Conservation (phyloP, 2,888 invertebrate species). For the Brachyptera putata region DNA sequence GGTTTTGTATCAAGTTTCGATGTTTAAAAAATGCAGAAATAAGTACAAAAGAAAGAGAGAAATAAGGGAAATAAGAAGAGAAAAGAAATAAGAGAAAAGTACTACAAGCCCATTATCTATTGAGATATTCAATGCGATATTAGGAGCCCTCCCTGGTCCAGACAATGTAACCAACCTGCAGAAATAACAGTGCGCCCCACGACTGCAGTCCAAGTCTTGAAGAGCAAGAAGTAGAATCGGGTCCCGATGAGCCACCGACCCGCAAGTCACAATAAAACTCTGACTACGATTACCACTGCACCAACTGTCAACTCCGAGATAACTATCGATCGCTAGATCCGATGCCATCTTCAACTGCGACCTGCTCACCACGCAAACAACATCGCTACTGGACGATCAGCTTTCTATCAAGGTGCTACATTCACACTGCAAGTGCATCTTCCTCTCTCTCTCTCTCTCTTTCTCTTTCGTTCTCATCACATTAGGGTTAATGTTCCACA, state of each 20-base stretch:
- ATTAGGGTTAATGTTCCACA: constrained; percentile 20
- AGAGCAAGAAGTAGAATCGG: constrained; percentile 45
- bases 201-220: constrained; percentile 41
- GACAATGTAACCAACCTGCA: constrained; percentile 44
- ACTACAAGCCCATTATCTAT: too few relatives aligned
- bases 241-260: constrained; percentile 47
- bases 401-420: background rate
- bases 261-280: constrained; percentile 38
- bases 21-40: too few relatives aligned
- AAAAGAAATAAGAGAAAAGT: too few relatives aligned
- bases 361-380: background rate
- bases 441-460: too few relatives aligned
- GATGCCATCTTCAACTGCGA: background rate
- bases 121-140: too few relatives aligned
- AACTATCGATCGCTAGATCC: background rate
- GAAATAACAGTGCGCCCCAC: constrained; percentile 47
- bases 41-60: too few relatives aligned
- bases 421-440: too few relatives aligned
- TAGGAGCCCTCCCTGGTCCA: too few relatives aligned
- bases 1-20: too few relatives aligned
- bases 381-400: background rate
- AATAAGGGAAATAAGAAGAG: too few relatives aligned
- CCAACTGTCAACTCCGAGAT: too few relatives aligned
- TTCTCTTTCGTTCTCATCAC: background rate
- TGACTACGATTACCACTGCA: too few relatives aligned